A percentile compares a stretch with the other conserved stretches of the same genome.
Conservation (phyloP, 2,113 vertebrate genomes). For the Seriola rivoliana region DNA sequence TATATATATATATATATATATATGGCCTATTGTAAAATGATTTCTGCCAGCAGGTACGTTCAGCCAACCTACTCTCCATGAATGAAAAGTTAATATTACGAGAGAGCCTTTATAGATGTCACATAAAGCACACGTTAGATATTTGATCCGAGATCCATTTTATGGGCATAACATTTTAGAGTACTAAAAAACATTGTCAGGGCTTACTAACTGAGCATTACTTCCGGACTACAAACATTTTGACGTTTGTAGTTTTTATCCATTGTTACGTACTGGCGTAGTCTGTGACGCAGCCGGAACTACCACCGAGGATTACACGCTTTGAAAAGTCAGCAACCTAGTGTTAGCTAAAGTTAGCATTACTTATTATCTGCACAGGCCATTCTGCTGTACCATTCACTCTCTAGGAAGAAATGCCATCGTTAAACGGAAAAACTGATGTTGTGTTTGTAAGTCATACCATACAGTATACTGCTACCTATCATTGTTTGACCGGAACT, state of each 20-base stretch:
- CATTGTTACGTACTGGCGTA: not conserved
- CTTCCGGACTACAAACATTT: conserved; percentile 28
- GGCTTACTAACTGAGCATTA: not conserved
- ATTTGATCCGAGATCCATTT: too few species aligned
- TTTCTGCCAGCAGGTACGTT: too few species aligned
- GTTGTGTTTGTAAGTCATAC: conserved; percentile 83
- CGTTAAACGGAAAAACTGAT: conserved; percentile 72
- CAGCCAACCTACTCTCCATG: too few species aligned
- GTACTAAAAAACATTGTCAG: not conserved
- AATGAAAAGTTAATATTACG: too few species aligned
- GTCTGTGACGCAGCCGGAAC: conserved; percentile 24
- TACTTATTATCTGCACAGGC: not conserved
- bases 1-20: too few species aligned
- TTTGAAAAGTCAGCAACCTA: conserved; percentile 23
- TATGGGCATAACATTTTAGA: too few species aligned
- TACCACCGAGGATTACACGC: conserved; percentile 38
- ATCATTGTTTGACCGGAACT: not conserved
- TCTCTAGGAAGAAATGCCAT: conserved; percentile 65
- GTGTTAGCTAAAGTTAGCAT: conserved; percentile 46
- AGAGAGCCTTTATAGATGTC: too few species aligned
- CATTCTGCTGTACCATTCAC: fast-evolving
- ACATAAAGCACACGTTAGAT: too few species aligned
- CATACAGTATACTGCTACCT: not conserved
- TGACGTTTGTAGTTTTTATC: not conserved
- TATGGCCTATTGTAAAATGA: too few species aligned